Conservation (phyloP, 2,797 vertebrate genomes). For the Gambusia yucatana region DNA sequence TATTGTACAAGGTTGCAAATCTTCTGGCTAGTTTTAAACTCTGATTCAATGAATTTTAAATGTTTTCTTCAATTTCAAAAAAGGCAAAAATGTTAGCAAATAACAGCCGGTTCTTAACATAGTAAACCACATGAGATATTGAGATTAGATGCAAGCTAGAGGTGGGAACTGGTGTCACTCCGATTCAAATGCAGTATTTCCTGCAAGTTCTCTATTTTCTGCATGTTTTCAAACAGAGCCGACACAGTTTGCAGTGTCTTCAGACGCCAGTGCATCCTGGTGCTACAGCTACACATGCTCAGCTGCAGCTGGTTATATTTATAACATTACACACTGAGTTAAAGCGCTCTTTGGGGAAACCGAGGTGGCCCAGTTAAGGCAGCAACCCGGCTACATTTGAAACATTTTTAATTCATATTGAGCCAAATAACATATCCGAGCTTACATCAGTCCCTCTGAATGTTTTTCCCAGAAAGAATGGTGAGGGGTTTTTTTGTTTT, state of each 20-base stretch:
- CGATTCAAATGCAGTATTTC: background rate
- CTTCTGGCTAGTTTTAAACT: slow-evolving; percentile 14
- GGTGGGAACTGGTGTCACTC: slow-evolving; percentile 12
- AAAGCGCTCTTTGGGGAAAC: slow-evolving; percentile 70
- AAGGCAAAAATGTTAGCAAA: background rate
- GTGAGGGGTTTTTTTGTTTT: background rate
- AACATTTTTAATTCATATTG: slow-evolving; percentile 29
- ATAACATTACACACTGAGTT: slow-evolving; percentile 71
- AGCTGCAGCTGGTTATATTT: slow-evolving; percentile 67
- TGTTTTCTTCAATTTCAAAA: slow-evolving; percentile 15
- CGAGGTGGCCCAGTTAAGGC: slow-evolving; percentile 65
- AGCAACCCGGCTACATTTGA: slow-evolving; percentile 60
- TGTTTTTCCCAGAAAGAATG: background rate
- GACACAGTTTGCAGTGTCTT: slow-evolving; percentile 48
- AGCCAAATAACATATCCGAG: background rate
- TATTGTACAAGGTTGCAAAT: slow-evolving; percentile 36
- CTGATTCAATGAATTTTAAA: slow-evolving; percentile 47
- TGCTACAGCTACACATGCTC: slow-evolving; percentile 46
- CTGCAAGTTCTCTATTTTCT: slow-evolving; percentile 13
- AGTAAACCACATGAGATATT: background rate
- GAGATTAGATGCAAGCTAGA: slow-evolving; percentile 33
- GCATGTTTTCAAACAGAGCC: slow-evolving; percentile 29
- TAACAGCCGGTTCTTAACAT: background rate
- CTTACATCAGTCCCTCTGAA: background rate
- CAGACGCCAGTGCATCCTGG: slow-evolving; percentile 31